Conservation (phyloP, 2,888 invertebrate genomes). For the Eupithecia tripunctaria region DNA sequence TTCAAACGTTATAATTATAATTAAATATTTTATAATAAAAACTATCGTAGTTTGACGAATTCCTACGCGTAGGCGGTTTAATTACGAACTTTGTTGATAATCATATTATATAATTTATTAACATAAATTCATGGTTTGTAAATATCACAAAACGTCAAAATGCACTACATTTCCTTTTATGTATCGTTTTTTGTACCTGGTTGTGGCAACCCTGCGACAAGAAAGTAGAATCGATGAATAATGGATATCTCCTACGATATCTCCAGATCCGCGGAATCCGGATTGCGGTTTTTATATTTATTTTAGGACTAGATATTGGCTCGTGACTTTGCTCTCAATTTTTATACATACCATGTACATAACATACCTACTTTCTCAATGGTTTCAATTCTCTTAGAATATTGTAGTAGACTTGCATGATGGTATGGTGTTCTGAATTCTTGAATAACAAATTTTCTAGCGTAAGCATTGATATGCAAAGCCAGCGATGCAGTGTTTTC, state of each 20-base stretch:
- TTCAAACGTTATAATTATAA: too few relatives aligned
- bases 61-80: too few relatives aligned
- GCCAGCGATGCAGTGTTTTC: background rate
- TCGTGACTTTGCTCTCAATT: background rate
- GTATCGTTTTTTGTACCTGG: background rate
- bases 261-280: slow-evolving; percentile 47
- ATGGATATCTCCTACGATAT: slow-evolving; percentile 51
- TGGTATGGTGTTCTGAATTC: background rate
- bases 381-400: background rate
- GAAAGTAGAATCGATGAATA: slow-evolving; percentile 65
- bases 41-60: background rate
- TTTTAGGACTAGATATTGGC: slow-evolving; percentile 35
- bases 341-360: background rate
- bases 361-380: background rate
- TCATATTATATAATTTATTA: too few relatives aligned
- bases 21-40: background rate
- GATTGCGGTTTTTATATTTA: slow-evolving; percentile 53
- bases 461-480: background rate
- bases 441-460: background rate
- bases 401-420: background rate
- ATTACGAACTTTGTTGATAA: background rate
- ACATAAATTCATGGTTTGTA: background rate
- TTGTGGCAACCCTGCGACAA: slow-evolving; percentile 48
- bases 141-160: too few relatives aligned
- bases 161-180: background rate